Percentiles rank a stretch among this genome's conserved stretches.
Conservation (phyloP, 2,888 invertebrate genomes). For the Hermaeophaga mercurialis region DNA sequence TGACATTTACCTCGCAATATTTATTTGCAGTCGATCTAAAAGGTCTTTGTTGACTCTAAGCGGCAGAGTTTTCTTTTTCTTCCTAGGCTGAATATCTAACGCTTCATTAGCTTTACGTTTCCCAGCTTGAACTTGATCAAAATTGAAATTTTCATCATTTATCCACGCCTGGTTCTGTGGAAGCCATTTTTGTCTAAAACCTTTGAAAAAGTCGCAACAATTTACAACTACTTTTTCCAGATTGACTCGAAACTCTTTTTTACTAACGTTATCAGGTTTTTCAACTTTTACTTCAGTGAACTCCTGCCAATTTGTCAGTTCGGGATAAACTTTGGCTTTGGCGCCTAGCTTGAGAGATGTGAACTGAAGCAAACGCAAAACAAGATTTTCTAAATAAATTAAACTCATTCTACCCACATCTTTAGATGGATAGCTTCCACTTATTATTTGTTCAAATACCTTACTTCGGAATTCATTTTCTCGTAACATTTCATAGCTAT, state of each 20-base stretch:
- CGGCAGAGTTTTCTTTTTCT: slow-evolving; percentile 22
- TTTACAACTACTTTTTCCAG: slow-evolving; percentile 20
- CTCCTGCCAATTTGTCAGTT: slow-evolving; percentile 19
- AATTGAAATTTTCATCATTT: slow-evolving; percentile 26
- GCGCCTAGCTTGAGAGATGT: slow-evolving; percentile 23
- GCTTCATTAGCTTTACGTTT: slow-evolving; percentile 16
- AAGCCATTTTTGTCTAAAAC: slow-evolving; percentile 21
- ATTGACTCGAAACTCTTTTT: slow-evolving; percentile 18
- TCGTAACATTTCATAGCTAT: neutral
- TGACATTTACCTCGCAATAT: no score
- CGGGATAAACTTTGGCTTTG: slow-evolving; percentile 15
- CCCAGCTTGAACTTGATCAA: slow-evolving; percentile 1
- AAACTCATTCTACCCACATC: slow-evolving; percentile 19
- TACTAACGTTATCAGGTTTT: slow-evolving; percentile 11
- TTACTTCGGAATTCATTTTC: neutral
- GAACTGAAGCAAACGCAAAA: slow-evolving; percentile 21
- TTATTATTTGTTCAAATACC: slow-evolving; percentile 21
- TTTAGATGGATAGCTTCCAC: slow-evolving; percentile 20
- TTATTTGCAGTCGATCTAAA: no score
- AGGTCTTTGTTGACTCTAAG: no score
- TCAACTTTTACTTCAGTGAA: slow-evolving; percentile 7
- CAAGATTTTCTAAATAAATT: slow-evolving; percentile 17
- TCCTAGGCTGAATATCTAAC: neutral
- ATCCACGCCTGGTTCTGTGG: neutral
- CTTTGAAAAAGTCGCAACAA: slow-evolving; percentile 23